Evolutionary conservation across 1,140 invertebrate species (phyloP), one percentile per base, ranked within the genome.

Genomic region (Druon quercuslanigerum): DNA sequence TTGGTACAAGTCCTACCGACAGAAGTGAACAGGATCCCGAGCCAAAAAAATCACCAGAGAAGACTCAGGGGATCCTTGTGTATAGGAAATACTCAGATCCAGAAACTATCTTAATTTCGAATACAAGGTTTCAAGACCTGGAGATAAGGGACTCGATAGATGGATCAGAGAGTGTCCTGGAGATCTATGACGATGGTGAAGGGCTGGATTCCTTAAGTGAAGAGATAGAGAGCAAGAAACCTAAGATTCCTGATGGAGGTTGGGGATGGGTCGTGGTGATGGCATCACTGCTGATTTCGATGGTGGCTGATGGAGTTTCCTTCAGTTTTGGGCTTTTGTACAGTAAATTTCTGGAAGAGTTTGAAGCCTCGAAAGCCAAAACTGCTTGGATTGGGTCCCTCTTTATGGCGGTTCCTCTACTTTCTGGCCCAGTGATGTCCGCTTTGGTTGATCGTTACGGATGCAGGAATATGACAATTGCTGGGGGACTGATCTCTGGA

Each of bases 271-370:
- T 98, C 74, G 93, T 97, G 85, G 92, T 98, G 74, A 96, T 95
- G 89, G 92, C 96, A 89, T 95, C 97, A 0, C 97, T 98, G 83
- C 93, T 98, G 90, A 95, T 97, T 70, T 98, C 98, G 87, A 92
- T 98, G 40, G 98, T 98, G 80, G 96, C 97, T 16, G 98, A 99
- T 89, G 98, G 98, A 0, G 95, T 99, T 13, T 97, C 96, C 46
- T 98, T 98, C 86, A 97, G 97, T 0, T 98, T 98, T 88, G 98
- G 98, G 0, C 90, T 98, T 0, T 93, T 99, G n/a, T 97, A 97
- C 83, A 95, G 96, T 0, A 95, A 98, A 84, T 96, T 99, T 84
- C 90, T 97, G n/a, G 92, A 95, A 8, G 95, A 98, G 84, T 99
- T 98, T 87, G 92, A 93, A 14, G 95, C 95, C 51, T 93, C 94